Conservation (phyloP, 92 coral and sea anemone genomes). For the Bergia puertoricense region DNA sequence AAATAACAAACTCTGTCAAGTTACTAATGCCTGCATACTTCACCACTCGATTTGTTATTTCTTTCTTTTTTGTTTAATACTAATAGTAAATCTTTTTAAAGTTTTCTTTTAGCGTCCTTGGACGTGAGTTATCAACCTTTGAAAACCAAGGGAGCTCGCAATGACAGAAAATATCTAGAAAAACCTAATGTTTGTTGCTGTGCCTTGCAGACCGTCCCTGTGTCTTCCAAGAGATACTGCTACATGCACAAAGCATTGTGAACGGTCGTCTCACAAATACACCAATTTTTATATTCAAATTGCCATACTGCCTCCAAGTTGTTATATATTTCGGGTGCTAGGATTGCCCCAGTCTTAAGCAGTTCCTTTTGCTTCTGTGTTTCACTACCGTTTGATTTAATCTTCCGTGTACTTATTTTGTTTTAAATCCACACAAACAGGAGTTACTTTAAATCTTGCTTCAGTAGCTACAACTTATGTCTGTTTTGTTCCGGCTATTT, state of each 20-base stretch:
- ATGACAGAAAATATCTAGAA: too few species aligned
- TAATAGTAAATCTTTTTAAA: background rate
- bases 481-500: too few species aligned
- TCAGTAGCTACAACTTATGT: background rate
- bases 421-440: background rate
- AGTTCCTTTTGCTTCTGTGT: background rate
- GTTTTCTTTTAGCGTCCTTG: slow-evolving; percentile 9
- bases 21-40: background rate
- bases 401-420: background rate
- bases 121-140: background rate
- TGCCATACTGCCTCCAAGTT: too few species aligned
- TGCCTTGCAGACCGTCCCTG: too few species aligned
- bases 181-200: too few species aligned
- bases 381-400: background rate
- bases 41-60: background rate
- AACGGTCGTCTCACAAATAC: too few species aligned
- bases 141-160: too few species aligned
- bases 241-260: too few species aligned
- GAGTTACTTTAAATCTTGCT: background rate
- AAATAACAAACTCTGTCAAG: background rate
- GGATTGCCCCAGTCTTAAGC: background rate
- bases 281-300: too few species aligned
- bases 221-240: too few species aligned
- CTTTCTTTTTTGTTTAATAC: background rate
- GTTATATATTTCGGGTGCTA: too few species aligned